phyloP scores from a whole-genome alignment of 2,888 invertebrate genomes.

The Zele albiditarsus region DNA sequence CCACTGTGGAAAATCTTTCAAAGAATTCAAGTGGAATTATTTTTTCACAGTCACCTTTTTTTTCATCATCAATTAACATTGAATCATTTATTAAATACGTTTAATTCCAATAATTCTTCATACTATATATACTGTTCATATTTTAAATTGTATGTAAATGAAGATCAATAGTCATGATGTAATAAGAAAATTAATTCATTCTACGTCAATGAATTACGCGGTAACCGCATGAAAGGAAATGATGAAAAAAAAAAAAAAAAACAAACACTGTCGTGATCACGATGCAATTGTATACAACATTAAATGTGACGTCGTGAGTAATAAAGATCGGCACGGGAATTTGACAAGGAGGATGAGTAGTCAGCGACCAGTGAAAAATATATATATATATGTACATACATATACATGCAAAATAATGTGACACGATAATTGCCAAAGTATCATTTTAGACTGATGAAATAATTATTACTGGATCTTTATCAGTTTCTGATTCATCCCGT shows the following conservation, averaged over 20 bases:
- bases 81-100: too few species aligned
- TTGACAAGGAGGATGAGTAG: background rate
- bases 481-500: too few species aligned
- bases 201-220: constrained; percentile 17
- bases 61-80: too few species aligned
- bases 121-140: background rate
- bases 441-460: background rate
- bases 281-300: background rate
- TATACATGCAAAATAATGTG: too few species aligned
- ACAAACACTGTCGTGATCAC: background rate
- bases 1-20: too few species aligned
- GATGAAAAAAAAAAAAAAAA: background rate
- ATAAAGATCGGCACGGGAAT: background rate
- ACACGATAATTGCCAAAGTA: background rate
- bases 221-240: background rate
- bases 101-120: too few species aligned
- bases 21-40: too few species aligned
- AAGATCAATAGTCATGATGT: background rate
- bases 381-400: background rate
- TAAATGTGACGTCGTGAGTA: background rate
- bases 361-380: background rate
- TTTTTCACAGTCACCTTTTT: too few species aligned
- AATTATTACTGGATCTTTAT: too few species aligned
- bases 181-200: background rate
- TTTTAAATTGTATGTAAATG: background rate